Conservation (phyloP, 2,113 vertebrate species). For the Scalopus aquaticus region DNA sequence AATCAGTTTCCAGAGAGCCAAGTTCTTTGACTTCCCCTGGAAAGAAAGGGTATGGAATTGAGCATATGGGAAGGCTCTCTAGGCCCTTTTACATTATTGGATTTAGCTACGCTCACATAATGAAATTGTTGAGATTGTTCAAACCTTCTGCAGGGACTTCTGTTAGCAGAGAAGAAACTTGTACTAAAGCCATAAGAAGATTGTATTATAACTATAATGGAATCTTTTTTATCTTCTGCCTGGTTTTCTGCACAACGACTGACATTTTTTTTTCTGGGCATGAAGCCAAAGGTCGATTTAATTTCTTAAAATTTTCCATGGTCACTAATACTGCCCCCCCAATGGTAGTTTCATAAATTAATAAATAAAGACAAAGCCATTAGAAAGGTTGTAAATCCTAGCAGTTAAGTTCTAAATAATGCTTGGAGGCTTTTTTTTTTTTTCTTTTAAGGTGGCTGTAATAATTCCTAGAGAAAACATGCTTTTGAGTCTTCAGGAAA, state of each 20-base stretch:
- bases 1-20: slow-evolving; percentile 66
- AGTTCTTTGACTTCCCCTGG: slow-evolving; percentile 70
- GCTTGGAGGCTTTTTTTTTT: background rate
- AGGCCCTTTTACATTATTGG: slow-evolving; percentile 75
- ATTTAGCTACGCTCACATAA: slow-evolving; percentile 79
- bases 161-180: slow-evolving; percentile 78
- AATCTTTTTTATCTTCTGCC: slow-evolving; percentile 75
- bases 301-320: slow-evolving; percentile 74
- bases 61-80: slow-evolving; percentile 73
- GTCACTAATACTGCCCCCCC: slow-evolving; percentile 56
- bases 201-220: slow-evolving; percentile 78
- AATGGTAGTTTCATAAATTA: slow-evolving; percentile 60
- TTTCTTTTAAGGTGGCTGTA: background rate
- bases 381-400: slow-evolving; percentile 54
- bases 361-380: slow-evolving; percentile 66
- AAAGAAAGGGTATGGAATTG: slow-evolving; percentile 62
- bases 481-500: background rate
- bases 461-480: background rate
- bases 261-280: slow-evolving; percentile 74
- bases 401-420: background rate
- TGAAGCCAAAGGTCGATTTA: slow-evolving; percentile 75
- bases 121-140: slow-evolving; percentile 79
- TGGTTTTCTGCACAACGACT: slow-evolving; percentile 68
- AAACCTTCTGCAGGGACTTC: slow-evolving; percentile 80
- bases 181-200: slow-evolving; percentile 79